Percentiles rank a stretch among this genome's conserved stretches.
Evolutionary conservation across 2,113 vertebrate genomes (phyloP).

Genomic region (Ranitomeya imitator): DNA sequence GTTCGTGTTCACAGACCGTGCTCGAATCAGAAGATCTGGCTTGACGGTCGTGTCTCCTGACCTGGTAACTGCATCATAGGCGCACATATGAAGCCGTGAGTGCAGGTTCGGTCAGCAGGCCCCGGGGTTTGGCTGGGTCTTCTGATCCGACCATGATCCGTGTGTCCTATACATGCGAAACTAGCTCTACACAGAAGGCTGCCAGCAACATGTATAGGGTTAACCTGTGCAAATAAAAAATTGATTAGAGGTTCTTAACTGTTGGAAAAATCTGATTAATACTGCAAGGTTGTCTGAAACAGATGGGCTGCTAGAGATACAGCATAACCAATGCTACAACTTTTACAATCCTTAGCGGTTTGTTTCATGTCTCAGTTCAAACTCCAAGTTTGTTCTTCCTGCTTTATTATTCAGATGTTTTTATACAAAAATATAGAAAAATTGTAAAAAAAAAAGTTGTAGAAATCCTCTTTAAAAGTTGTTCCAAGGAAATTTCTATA

Average conservation of each 20-base stretch:
- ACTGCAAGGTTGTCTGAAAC: not conserved
- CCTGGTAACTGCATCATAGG: too few species aligned
- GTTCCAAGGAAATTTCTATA: not conserved
- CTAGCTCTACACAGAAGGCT: not conserved
- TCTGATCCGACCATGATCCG: too few species aligned
- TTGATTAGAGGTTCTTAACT: not conserved
- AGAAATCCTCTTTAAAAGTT: not conserved
- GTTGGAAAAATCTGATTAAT: slow-evolving; percentile 2
- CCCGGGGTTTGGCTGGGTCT: too few species aligned
- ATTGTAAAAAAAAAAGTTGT: not conserved
- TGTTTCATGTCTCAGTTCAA: not conserved
- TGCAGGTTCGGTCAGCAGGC: too few species aligned
- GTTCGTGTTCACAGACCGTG: too few species aligned
- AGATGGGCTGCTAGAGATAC: not conserved
- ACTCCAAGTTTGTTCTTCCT: not conserved
- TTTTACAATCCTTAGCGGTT: not conserved
- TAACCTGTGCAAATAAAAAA: not conserved
- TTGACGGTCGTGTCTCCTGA: too few species aligned
- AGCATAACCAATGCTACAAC: not conserved
- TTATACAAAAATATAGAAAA: not conserved
- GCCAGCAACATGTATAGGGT: not conserved
- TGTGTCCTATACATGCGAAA: too few species aligned
- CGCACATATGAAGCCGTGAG: too few species aligned
- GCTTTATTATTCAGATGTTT: not conserved
- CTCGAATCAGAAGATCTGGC: too few species aligned